Conservation (phyloP, 2,888 invertebrate genomes). For the Euplexia lucipara region DNA sequence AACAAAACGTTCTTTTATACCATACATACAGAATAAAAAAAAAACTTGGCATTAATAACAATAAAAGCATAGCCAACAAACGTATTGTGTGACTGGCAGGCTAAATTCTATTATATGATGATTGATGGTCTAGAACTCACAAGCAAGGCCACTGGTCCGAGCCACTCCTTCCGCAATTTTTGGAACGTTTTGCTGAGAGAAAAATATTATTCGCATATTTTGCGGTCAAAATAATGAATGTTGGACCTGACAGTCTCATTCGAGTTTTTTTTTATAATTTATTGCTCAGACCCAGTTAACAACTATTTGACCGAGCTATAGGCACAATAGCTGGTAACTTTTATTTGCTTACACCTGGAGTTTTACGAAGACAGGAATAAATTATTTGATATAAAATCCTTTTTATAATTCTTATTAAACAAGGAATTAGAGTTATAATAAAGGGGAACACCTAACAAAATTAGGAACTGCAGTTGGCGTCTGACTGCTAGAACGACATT, state of each 20-base stretch:
- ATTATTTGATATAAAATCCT: too few species aligned
- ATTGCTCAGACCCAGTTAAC: conserved; percentile 2
- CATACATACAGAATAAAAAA: conserved; percentile 1
- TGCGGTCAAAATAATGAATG: conserved; percentile 43
- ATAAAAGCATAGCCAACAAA: conserved; percentile 57
- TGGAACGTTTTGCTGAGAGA: conserved; percentile 36
- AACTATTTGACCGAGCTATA: too few species aligned
- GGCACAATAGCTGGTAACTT: too few species aligned
- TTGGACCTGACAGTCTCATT: conserved; percentile 29
- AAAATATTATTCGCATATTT: conserved; percentile 51
- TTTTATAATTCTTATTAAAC: too few species aligned
- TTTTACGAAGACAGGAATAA: too few species aligned
- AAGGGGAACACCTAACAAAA: too few species aligned
- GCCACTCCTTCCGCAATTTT: conserved; percentile 46
- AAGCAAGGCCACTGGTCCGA: conserved; percentile 47
- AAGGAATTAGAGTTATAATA: too few species aligned
- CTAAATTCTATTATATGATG: conserved; percentile 62
- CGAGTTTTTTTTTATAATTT: conserved; percentile 23
- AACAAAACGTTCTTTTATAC: background rate
- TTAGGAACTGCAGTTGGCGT: too few species aligned
- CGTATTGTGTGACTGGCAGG: conserved; percentile 58
- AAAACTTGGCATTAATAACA: conserved; percentile 46
- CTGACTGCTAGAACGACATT: too few species aligned
- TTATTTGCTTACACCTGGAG: too few species aligned
- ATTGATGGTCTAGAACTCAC: conserved; percentile 53